A percentile compares a stretch with the other conserved stretches of the same genome.
Conservation (phyloP, 2,888 invertebrate species). For the Diarsia dahlii region DNA sequence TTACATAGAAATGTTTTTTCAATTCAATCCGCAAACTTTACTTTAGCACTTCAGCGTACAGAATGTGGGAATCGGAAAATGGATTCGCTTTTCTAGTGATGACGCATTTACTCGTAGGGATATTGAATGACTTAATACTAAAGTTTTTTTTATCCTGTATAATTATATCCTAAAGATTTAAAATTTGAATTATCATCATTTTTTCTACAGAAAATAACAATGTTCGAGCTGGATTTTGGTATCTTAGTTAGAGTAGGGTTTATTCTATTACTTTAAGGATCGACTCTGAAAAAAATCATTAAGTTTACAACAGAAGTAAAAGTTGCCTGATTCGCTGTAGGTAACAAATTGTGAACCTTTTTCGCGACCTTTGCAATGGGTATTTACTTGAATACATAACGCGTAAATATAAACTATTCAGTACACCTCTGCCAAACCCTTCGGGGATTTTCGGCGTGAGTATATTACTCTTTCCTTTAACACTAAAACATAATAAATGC, state of each 20-base stretch:
- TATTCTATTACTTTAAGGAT: background rate
- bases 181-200: background rate
- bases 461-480: background rate
- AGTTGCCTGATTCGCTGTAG: background rate
- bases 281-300: background rate
- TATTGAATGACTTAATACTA: slow-evolving; percentile 17
- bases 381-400: background rate
- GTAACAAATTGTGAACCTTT: background rate
- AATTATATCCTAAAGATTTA: too few species aligned
- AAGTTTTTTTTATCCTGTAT: too few species aligned
- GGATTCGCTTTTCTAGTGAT: slow-evolving; percentile 43
- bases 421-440: background rate
- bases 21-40: slow-evolving; percentile 46
- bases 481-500: background rate
- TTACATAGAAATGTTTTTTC: slow-evolving; percentile 44
- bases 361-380: background rate
- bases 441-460: background rate
- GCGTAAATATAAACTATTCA: too few species aligned
- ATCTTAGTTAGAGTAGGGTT: background rate
- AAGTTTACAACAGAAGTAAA: background rate
- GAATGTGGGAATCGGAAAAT: slow-evolving; percentile 45
- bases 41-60: slow-evolving; percentile 39
- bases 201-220: background rate
- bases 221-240: background rate
- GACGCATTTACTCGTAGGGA: background rate